phyloP scores from a whole-genome alignment of 2,797 vertebrate species.

The Micropoecilia bifurca region DNA sequence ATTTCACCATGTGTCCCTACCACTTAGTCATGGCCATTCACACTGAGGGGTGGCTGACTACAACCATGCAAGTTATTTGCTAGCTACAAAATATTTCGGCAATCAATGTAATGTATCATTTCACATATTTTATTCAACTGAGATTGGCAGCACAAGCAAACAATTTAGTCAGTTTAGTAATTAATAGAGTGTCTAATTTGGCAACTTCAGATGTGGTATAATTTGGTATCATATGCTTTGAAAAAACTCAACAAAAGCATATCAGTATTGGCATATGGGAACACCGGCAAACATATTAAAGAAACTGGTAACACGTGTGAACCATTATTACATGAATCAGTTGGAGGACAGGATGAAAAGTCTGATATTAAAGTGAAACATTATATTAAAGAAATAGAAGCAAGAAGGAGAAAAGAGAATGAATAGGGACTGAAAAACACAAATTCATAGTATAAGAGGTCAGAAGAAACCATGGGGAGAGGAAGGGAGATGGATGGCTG shows the following conservation, averaged over 20 bases:
- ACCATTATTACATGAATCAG: slow-evolving; percentile 62
- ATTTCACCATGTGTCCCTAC: background rate
- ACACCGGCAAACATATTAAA: background rate
- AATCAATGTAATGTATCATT: background rate
- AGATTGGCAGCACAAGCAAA: background rate
- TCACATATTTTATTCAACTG: background rate
- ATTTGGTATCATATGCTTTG: background rate
- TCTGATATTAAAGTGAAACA: slow-evolving; percentile 19
- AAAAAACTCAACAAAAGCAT: background rate
- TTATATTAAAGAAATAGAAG: background rate
- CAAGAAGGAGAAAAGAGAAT: background rate
- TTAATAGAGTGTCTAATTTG: background rate
- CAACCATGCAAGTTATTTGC: background rate
- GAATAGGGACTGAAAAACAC: background rate
- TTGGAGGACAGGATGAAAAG: slow-evolving; percentile 30
- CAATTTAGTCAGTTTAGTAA: background rate
- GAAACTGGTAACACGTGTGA: slow-evolving; percentile 57
- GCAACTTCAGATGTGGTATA: background rate
- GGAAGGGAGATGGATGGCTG: slow-evolving; percentile 28
- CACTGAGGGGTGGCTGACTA: background rate
- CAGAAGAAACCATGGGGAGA: slow-evolving; percentile 3
- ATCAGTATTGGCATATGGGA: background rate
- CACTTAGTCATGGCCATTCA: background rate
- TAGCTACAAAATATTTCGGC: background rate
- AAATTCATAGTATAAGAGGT: slow-evolving; percentile 16